A percentile compares a stretch with the other conserved stretches of the same genome.
phyloP scores from a whole-genome alignment of 2,888 invertebrate species.

The Rutpela maculata region DNA sequence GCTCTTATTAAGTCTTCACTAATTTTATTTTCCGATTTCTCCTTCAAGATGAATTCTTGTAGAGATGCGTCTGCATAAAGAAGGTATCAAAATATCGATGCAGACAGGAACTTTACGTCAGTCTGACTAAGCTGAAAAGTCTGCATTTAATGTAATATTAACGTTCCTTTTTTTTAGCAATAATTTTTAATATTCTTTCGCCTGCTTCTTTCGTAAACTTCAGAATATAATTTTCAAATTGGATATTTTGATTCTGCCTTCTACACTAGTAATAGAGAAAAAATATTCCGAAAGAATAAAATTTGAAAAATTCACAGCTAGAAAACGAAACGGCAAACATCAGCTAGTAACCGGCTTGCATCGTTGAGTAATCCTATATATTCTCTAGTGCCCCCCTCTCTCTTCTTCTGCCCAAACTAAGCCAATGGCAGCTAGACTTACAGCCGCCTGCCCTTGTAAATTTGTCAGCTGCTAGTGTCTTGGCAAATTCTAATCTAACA shows the following conservation, averaged over 20 bases:
- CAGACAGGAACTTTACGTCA: neutral
- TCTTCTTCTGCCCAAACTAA: no score
- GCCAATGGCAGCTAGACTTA: no score
- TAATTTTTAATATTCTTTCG: neutral
- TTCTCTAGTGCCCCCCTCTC: no score
- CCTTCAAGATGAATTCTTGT: slow-evolving; percentile 4
- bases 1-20: neutral
- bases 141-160: slow-evolving; percentile 4
- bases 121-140: neutral
- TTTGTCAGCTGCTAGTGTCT: no score
- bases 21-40: neutral
- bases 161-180: neutral
- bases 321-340: no score
- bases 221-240: neutral
- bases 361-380: no score
- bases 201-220: slow-evolving; percentile 9
- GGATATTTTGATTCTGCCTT: neutral
- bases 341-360: no score
- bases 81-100: neutral
- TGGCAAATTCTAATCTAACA: no score
- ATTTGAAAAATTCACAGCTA: no score
- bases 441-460: no score
- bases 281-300: no score
- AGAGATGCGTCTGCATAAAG: neutral
- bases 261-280: no score